Conservation (phyloP, 2,888 invertebrate genomes). For the Keiferia lycopersicella region DNA sequence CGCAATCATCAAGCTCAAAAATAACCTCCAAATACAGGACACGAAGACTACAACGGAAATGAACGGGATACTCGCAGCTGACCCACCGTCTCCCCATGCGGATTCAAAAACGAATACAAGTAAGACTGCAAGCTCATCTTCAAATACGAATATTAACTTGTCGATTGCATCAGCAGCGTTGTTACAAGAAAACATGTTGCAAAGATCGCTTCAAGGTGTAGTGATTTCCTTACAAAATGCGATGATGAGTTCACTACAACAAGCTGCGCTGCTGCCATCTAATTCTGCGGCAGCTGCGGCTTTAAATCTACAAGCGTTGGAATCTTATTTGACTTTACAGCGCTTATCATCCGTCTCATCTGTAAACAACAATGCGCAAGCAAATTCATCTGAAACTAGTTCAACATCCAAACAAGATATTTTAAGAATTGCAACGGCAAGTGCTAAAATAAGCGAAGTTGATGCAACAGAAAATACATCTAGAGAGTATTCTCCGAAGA, state of each 20-base stretch:
- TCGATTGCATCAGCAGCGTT: constrained; percentile 82
- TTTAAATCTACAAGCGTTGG: constrained; percentile 91
- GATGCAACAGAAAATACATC: constrained; percentile 62
- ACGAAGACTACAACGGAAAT: constrained; percentile 64
- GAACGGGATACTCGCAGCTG: constrained; percentile 63
- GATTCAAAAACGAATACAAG: constrained; percentile 67
- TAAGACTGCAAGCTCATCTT: constrained; percentile 69
- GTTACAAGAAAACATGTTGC: constrained; percentile 84
- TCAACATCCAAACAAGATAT: constrained; percentile 84
- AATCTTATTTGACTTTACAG: constrained; percentile 92
- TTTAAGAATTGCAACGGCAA: constrained; percentile 82
- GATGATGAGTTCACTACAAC: constrained; percentile 91
- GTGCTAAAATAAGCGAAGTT: constrained; percentile 75
- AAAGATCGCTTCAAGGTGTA: constrained; percentile 89
- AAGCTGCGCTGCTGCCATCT: constrained; percentile 90
- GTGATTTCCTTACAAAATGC: constrained; percentile 91
- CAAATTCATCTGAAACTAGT: constrained; percentile 58
- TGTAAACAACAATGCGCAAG: constrained; percentile 63
- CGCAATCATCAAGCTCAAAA: constrained; percentile 78
- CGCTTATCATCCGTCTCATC: constrained; percentile 87
- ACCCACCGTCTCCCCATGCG: constrained; percentile 62
- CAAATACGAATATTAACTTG: constrained; percentile 67
- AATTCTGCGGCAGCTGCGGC: constrained; percentile 93
- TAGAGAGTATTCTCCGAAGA: constrained; percentile 71
- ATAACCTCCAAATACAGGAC: constrained; percentile 78